phyloP scores from a whole-genome alignment of 2,888 invertebrate species.

The Rhogogaster chlorosoma region DNA sequence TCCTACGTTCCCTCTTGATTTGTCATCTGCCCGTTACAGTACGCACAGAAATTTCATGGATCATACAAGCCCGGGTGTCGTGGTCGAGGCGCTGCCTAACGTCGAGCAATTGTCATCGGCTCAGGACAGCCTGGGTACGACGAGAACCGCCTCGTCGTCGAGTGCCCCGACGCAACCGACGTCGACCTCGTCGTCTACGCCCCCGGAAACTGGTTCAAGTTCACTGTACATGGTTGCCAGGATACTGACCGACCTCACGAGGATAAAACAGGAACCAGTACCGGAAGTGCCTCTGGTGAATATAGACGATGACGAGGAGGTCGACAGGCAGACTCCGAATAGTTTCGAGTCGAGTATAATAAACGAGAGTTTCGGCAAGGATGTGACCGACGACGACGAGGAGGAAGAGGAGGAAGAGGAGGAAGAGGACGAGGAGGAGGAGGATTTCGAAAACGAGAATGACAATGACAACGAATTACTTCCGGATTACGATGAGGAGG shows the following conservation, averaged over 20 bases:
- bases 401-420: slow-evolving; percentile 48
- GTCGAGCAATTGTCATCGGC: slow-evolving; percentile 49
- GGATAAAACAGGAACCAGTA: slow-evolving; percentile 81
- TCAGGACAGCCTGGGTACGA: not conserved
- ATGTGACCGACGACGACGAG: slow-evolving; percentile 65
- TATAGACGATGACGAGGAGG: slow-evolving; percentile 64
- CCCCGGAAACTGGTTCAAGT: slow-evolving; percentile 57
- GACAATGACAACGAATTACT: slow-evolving; percentile 65
- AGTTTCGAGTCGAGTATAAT: too few species aligned
- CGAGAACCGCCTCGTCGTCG: not conserved
- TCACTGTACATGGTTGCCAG: slow-evolving; percentile 82
- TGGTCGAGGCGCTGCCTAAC: slow-evolving; percentile 71
- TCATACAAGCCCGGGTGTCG: slow-evolving; percentile 64
- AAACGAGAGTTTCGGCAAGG: slow-evolving; percentile 56
- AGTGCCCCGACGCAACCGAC: not conserved
- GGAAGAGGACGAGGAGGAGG: slow-evolving; percentile 30
- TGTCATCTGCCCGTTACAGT: slow-evolving; percentile 68
- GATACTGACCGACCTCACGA: slow-evolving; percentile 82
- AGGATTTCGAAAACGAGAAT: slow-evolving; percentile 56
- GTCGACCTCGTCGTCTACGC: not conserved
- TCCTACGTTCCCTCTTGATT: slow-evolving; percentile 73
- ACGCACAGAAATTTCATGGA: slow-evolving; percentile 58
- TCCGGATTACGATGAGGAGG: not conserved
- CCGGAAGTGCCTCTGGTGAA: slow-evolving; percentile 75
- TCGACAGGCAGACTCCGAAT: slow-evolving; percentile 29